A percentile compares a stretch with the other conserved stretches of the same genome.
Evolutionary conservation across 2,113 vertebrate genomes (phyloP).

Genomic region (Sapayoa aenigma): DNA sequence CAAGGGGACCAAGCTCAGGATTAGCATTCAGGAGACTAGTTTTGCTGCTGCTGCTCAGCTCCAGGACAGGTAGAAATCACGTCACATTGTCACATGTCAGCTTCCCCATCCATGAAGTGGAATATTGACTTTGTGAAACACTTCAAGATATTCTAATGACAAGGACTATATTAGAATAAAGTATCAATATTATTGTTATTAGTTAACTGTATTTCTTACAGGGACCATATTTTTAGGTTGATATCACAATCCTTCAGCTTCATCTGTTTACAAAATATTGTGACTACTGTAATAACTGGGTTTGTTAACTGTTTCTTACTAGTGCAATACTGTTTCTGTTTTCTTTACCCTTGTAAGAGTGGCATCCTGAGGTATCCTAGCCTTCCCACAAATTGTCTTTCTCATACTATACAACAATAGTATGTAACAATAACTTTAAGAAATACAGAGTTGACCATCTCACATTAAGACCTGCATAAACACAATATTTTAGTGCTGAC

Average conservation of each 20-base stretch:
- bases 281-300: background rate
- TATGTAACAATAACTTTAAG: background rate
- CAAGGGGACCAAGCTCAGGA: background rate
- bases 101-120: background rate
- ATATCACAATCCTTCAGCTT: background rate
- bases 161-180: background rate
- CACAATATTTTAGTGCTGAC: background rate
- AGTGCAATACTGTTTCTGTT: background rate
- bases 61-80: background rate
- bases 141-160: background rate
- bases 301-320: background rate
- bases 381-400: background rate
- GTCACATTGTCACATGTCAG: background rate
- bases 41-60: background rate
- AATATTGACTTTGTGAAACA: background rate
- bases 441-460: background rate
- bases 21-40: background rate
- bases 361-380: background rate
- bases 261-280: background rate
- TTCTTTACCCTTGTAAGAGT: background rate
- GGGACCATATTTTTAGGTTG: background rate
- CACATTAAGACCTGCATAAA: background rate
- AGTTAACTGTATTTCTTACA: background rate
- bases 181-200: background rate
- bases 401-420: background rate